phyloP scores from a whole-genome alignment of 2,797 vertebrate genomes.

The Gymnoscopelus braueri region DNA sequence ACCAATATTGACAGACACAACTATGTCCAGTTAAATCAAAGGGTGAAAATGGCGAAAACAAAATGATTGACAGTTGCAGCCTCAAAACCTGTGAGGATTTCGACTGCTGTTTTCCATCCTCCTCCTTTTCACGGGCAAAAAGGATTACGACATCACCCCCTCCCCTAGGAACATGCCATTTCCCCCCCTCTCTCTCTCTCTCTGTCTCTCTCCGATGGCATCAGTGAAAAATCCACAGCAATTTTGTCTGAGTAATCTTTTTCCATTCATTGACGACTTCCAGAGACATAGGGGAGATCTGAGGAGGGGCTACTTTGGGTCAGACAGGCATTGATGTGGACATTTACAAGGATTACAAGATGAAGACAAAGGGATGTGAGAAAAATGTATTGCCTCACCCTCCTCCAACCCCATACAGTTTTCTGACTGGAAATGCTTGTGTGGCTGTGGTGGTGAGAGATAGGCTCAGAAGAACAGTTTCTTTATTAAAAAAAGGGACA shows the following conservation, averaged over 20 bases:
- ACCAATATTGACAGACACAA: no score
- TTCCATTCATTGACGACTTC: conserved; percentile 54
- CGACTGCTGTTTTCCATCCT: background rate
- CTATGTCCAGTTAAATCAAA: background rate
- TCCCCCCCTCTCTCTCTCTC: conserved; percentile 27
- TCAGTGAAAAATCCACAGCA: conserved; percentile 57
- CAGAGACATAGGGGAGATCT: conserved; percentile 38
- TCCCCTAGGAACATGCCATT: conserved; percentile 11
- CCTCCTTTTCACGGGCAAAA: conserved; percentile 13
- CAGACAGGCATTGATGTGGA: conserved; percentile 31
- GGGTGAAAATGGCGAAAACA: background rate
- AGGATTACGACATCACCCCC: conserved; percentile 20
- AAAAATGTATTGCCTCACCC: conserved; percentile 36
- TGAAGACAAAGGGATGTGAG: conserved; percentile 38
- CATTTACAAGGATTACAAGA: conserved; percentile 21
- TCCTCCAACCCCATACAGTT: conserved; percentile 13
- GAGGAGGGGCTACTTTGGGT: conserved; percentile 3
- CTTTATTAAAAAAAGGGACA: no score
- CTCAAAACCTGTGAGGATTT: background rate
- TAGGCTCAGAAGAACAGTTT: no score
- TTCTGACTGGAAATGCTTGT: conserved; percentile 30
- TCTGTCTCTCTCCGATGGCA: conserved; percentile 38
- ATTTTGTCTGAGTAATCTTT: conserved; percentile 64
- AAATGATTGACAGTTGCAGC: no score
- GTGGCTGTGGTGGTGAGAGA: background rate